A percentile compares a stretch with the other conserved stretches of the same genome.
Evolutionary conservation across 2,888 invertebrate genomes (phyloP).

Genomic region (Amorpha juglandis): DNA sequence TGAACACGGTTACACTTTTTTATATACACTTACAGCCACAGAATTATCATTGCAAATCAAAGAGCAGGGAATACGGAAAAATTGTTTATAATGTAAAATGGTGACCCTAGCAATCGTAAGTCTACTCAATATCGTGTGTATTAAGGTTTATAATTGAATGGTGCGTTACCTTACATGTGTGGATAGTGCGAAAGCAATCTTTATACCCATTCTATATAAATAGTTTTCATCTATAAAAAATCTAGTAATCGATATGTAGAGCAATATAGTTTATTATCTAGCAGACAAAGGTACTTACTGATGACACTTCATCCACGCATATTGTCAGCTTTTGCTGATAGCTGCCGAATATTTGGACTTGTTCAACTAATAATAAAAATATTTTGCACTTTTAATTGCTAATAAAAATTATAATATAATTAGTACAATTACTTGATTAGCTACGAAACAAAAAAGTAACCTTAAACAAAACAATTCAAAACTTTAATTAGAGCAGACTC

Average conservation of each 20-base stretch:
- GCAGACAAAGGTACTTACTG: not conserved
- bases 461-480: no score
- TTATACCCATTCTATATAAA: no score
- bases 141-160: not conserved
- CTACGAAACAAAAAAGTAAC: no score
- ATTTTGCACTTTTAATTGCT: no score
- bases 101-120: slow-evolving; percentile 39
- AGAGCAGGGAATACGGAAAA: no score
- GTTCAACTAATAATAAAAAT: no score
- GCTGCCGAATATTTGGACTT: no score
- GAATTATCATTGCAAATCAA: no score
- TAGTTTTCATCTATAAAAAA: no score
- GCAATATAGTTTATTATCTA: not conserved
- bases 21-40: slow-evolving; percentile 44
- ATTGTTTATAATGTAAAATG: slow-evolving; percentile 49
- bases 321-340: not conserved
- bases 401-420: no score
- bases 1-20: slow-evolving; percentile 45
- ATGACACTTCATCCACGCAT: not conserved
- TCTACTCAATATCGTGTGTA: not conserved
- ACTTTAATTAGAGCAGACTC: no score
- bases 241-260: not conserved
- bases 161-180: not conserved
- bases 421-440: no score
- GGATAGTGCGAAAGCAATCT: slow-evolving; percentile 4